Evolutionary conservation across 2,888 invertebrate genomes (phyloP), one percentile per base, ranked within the genome.

Genomic region (Tachina grossa): DNA sequence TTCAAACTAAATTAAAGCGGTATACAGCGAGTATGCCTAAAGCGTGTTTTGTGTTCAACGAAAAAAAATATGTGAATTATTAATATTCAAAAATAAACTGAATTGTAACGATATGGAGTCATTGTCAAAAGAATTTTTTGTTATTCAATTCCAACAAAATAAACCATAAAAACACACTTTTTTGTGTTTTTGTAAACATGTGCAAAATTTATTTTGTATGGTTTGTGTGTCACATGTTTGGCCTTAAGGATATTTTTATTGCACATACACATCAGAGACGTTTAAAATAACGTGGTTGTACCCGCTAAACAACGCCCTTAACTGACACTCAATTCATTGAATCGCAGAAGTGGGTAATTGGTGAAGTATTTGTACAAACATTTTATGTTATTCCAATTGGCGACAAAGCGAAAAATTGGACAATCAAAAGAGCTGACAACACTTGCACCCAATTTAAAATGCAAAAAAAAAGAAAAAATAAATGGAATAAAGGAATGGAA

Each of bases 361-460:
- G 6, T 14, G 16, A 51, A 53, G 53, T 57, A 43, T 53, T 66
- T 57, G 49, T 5, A 31, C 16, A 63, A 65, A 47, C 55, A 51
- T 57, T 43, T 13, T 55, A 76, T 82, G 78, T 82, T 82, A 69
- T 75, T 57, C 78, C 78, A 71, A 82, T 77, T 78, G 85, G 90
- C 90, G 90, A 90, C 90, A 90, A 89, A 89, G 90, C 90, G 90
- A 88, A 90, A 90, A 90, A 90, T 90, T 90, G 88, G 84, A 87
- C 90, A 90, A 90, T 90, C 90, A 90, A 89, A 55, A 31, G 16
- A 41, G 8, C 57, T 11, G 66, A 22, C 10, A 53, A 65, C 45
- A 9, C 53, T 41, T 8, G n/a, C n/a, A 53, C 8, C 9, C n/a
- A 61, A 16, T 55, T 22, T 41, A 41, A 11, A 39, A 9, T 45